Base-by-base conservation (phyloP, 2,113 vertebrate species). In the Psammodynastes pulverulentus region DNA sequence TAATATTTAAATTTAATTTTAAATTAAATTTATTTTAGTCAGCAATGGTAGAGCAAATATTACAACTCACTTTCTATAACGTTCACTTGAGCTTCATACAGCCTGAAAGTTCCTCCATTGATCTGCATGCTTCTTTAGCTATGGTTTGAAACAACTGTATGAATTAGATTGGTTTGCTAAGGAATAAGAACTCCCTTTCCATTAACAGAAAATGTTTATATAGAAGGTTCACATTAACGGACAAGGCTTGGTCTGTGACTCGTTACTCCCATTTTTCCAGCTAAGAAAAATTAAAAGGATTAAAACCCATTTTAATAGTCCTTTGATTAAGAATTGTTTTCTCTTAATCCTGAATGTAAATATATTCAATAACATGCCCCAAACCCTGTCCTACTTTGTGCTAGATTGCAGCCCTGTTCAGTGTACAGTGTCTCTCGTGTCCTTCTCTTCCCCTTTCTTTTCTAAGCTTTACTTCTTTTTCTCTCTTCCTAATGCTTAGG, bases 381-480 rank as follows among this genome's bases (percentile, higher is more conserved):
- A 34, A 67, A 34, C 62, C 29, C 10, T 48, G 84, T 48, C 26
- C 9, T 86, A 48, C 84, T 86, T 48, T 6, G 45, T 13, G 46
- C 45, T 86, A 13, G 9, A 48, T 24, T 85, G 58, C 58, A 67
- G 58, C 29, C 58, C 58, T 67, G 58, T n/a, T 67, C 29, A 15
- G 26, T n/a, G 62, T 1, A 0, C n/a, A 67, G 29, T n/a, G 12
- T 13, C 62, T 29, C 13, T 67, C 12, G 0, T 67, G 4, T n/a
- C 0, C 29, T n/a, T 67, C 62, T 34, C 29, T n/a, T 67, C 62
- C 29, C 4, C 12, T 34, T 67, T 67, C 12, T 13, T 67, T n/a
- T 34, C 29, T 34, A 34, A 67, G 62, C 1, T n/a, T 17, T 34
- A n/a, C 13, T 67, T 67, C 29, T 67, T 67, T 67, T 12, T 67